Base-by-base conservation (phyloP, 2,888 invertebrate genomes). In the Gryllus longicercus region DNA sequence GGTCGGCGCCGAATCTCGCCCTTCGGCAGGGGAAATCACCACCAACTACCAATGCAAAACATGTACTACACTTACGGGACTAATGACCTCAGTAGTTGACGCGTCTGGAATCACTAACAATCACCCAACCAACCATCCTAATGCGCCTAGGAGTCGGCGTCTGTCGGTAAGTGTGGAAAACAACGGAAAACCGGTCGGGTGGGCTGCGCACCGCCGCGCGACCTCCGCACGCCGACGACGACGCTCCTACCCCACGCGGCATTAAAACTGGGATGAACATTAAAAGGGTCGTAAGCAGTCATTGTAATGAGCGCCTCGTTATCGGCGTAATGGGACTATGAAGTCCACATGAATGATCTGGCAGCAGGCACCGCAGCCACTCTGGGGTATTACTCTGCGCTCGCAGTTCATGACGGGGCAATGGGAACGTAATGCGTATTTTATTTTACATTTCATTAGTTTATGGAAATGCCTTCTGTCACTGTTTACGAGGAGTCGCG, bases 251-350 rank as follows among this genome's bases (percentile, higher is more conserved):
- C 25, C 63, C 63, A 63, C 63, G 63, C 18, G 16, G 16, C 18
- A 63, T 63, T 14, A 63, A 63, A 63, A 63, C 63, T 63, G 63
- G 63, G 63, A 63, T 63, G 63, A 63, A 63, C 63, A 63, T 63
- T 63, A 63, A 63, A 63, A 63, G 63, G 63, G 63, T 63, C 63
- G 63, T 63, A 63, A 63, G 63, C 63, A 63, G 16, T 63, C 63
- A 63, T 63, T 63, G 63, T 63, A 63, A 63, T 63, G 63, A 63
- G 63, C 14, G 63, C 16, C 63, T 63, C 63, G 63, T 63, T 63
- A 63, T 63, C 63, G 63, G 63, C 63, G 16, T 63, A 63, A 63
- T 63, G 63, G 63, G 63, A 63, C 63, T 63, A 63, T 63, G 63
- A 63, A 63, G 63, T 16, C 63, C 16, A 18, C 14, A 63, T 38